A percentile compares a stretch with the other conserved stretches of the same genome.
Conservation (phyloP, 2,888 invertebrate genomes). For the Graphium colonna region DNA sequence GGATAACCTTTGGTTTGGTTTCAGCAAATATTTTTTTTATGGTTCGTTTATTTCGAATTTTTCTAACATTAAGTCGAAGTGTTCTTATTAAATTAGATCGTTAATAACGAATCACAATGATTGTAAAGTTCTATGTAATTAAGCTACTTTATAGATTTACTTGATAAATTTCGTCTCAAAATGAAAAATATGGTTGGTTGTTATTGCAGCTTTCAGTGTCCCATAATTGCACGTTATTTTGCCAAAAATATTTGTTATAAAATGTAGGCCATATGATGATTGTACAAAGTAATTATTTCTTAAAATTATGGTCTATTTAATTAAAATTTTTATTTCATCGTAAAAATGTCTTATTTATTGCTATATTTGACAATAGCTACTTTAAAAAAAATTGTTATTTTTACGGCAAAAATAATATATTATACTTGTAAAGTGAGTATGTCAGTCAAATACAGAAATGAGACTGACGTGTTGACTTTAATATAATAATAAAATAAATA, state of each 20-base stretch:
- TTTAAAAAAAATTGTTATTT: too few species aligned
- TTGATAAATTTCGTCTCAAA: conserved; percentile 8
- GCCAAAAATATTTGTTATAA: not conserved
- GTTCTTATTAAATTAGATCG: conserved; percentile 61
- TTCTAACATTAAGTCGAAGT: conserved; percentile 64
- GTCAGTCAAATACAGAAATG: not conserved
- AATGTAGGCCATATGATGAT: not conserved
- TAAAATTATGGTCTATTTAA: too few species aligned
- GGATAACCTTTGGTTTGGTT: conserved; percentile 37
- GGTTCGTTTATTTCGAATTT: conserved; percentile 25
- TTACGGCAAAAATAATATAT: too few species aligned
- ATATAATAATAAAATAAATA: conserved; percentile 29
- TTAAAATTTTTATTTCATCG: too few species aligned
- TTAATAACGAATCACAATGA: conserved; percentile 20
- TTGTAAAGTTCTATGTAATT: conserved; percentile 5
- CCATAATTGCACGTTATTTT: conserved; percentile 3
- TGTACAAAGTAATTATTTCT: too few species aligned
- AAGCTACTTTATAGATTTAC: conserved; percentile 19
- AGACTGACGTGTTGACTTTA: conserved; percentile 21
- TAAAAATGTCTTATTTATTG: too few species aligned
- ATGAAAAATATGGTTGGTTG: conserved; percentile 17
- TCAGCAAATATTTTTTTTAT: conserved; percentile 34
- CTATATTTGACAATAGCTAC: too few species aligned
- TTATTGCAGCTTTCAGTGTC: not conserved
- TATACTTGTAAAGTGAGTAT: too few species aligned